Base-by-base conservation (phyloP, 2,888 invertebrate species). In the Cepaea hortensis region DNA sequence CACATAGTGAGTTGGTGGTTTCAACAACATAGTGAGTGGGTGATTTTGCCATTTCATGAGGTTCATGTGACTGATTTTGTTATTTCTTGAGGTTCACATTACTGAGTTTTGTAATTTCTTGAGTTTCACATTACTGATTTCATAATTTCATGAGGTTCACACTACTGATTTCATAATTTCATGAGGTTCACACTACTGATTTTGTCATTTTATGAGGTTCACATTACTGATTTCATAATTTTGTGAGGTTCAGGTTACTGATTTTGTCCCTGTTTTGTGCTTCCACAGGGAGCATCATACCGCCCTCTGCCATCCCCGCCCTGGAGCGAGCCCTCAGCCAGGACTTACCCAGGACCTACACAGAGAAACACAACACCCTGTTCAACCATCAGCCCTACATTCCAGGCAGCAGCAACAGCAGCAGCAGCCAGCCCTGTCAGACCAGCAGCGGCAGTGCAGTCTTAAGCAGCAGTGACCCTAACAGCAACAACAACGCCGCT, bases 261-360 rank as follows among this genome's bases (percentile, higher is more conserved):
- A 68, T 18, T 68, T 9, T 35, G 35, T 35, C 35, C 35, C 35
- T 18, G 18, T 68, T 15, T 68, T n/a, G 68, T 68, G 68, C 62
- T 11, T 20, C 87, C 90, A 46, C 96, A 93, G 93, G 94, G 85
- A 94, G 93, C 89, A 89, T 94, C 77, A 94, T 94, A 84, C 94
- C 94, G 48, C 86, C 90, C 48, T 92, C 91, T 89, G 92, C 91
- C 88, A 91, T 94, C 65, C 87, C 89, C 23, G 89, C 93, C n/a
- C 88, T 94, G 85, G 90, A 90, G 85, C 90, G 92, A 77, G 91
- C 93, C 15, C 89, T 94, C 89, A 90, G 90, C 68, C 90, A 92
- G 83, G 91, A 91, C 87, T 91, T 92, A 62, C 90, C 90, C 62
- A 90, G 91, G 76, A 91, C 91, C 35, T 91, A 90, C 88, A 91